Evolutionary conservation across 2,888 invertebrate genomes (phyloP), one percentile per base, ranked within the genome.

Genomic region (Omphaloscelis lunosa): DNA sequence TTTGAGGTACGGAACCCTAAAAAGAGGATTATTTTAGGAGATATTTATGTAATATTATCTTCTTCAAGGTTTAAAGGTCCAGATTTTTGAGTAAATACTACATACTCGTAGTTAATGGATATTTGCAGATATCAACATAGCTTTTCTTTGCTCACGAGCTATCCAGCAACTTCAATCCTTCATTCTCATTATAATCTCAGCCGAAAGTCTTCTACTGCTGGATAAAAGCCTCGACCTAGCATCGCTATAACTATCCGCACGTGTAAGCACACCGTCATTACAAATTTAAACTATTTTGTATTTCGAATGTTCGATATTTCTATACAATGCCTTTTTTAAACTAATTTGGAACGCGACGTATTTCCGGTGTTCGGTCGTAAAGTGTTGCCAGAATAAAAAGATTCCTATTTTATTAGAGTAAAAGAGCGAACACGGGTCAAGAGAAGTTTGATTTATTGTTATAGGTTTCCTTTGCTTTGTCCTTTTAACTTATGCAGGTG

Each of bases 311-410:
- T 72, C 20, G 9, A 34, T 65, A 67, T 74, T 67, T 66, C 61
- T 67, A 70, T 34, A 65, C n/a, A 48, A 61, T 27, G 53, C 65
- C 34, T 69, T 79, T 78, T 81, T 74, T 23, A 61, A 66, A 61
- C 80, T 86, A 88, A 88, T 85, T 82, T 87, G 86, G 90, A 91
- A 90, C 88, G 88, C 85, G 82, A 84, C 83, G 79, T 78, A 83
- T 88, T 89, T 91, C 90, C 90, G 85, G 81, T 39, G 70, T 53
- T 9, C 74, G 68, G n/a, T 80, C 75, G 76, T 84, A 79, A 84
- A 74, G 79, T 68, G 79, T 76, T 67, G 67, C 84, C 85, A 85
- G 62, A 59, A 79, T 83, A 75, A 77, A 68, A 75, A 82, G 82
- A 86, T 66, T 85, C 63, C 59, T 53, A 75, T 62, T 84, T 68